Conservation (phyloP, 2,888 invertebrate genomes). For the Callinectes sapidus region DNA sequence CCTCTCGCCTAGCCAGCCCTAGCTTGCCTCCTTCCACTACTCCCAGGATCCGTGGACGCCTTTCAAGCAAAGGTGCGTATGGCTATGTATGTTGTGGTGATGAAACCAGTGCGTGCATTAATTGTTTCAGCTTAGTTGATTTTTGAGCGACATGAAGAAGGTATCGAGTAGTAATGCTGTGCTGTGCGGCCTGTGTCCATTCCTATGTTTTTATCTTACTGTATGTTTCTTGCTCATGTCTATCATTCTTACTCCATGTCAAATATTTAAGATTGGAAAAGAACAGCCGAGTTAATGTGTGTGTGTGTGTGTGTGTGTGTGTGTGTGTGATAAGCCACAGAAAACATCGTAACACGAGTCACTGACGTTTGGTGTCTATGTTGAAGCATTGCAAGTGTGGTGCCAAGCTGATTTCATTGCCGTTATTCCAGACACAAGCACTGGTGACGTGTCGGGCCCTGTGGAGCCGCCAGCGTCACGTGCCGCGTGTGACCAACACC, state of each 20-base stretch:
- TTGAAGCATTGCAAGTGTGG: background rate
- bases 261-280: background rate
- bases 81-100: background rate
- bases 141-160: background rate
- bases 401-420: background rate
- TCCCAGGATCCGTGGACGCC: background rate
- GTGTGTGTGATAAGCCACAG: background rate
- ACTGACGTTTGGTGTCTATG: background rate
- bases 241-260: background rate
- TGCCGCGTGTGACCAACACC: constrained; percentile 37
- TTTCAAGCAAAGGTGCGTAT: background rate
- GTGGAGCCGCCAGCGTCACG: background rate
- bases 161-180: background rate
- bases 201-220: background rate
- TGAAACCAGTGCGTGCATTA: background rate
- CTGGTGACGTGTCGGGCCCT: constrained; percentile 6
- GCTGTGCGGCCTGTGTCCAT: background rate
- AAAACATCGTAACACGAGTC: background rate
- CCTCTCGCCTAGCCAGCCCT: background rate
- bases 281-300: background rate
- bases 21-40: background rate
- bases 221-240: background rate
- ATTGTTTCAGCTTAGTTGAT: background rate
- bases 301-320: constrained; percentile 5
- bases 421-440: constrained; percentile 16